These are phyloP conservation scores for Brachypteracias leptosomus DNA, from an alignment of 2,113 vertebrate genomes.

Conservation along the genomic window DNA sequence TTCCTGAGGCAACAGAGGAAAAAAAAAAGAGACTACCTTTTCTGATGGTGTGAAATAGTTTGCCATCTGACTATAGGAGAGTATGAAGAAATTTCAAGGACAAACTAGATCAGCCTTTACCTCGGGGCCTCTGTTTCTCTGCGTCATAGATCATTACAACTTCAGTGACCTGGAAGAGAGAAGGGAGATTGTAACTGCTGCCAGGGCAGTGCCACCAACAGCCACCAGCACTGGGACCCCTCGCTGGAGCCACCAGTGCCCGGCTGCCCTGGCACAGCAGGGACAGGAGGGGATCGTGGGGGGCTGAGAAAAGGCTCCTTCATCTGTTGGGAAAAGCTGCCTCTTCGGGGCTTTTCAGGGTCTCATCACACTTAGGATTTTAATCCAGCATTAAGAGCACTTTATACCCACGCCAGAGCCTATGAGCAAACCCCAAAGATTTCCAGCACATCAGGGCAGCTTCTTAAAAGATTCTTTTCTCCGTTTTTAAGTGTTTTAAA, in stretches of 20 bases:
- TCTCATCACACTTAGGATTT: background rate
- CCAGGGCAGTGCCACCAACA: background rate
- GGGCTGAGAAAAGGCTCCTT: background rate
- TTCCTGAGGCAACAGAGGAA: constrained; percentile 52
- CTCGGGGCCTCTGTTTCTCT: constrained; percentile 99
- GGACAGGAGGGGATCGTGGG: background rate
- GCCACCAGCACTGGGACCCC: too few species aligned
- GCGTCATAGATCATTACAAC: constrained; percentile 99
- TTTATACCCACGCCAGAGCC: background rate
- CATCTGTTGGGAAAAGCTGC: background rate
- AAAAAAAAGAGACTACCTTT: constrained; percentile 57
- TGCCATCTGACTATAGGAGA: constrained; percentile 92
- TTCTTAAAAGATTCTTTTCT: background rate
- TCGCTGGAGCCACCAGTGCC: background rate
- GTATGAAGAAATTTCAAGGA: constrained; percentile 76
- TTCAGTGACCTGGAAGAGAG: constrained; percentile 92
- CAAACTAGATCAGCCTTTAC: constrained; percentile 95
- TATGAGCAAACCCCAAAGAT: background rate
- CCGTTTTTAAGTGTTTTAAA: background rate
- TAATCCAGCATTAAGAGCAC: background rate
- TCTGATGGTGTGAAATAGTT: constrained; percentile 82
- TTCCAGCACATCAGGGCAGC: background rate
- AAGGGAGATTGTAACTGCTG: constrained; percentile 43
- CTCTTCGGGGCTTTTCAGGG: background rate
- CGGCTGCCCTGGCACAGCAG: background rate